Percentiles rank a stretch among this genome's conserved stretches.
Evolutionary conservation across 1,140 invertebrate genomes (phyloP).

Genomic region (Amphibalanus amphitrite): DNA sequence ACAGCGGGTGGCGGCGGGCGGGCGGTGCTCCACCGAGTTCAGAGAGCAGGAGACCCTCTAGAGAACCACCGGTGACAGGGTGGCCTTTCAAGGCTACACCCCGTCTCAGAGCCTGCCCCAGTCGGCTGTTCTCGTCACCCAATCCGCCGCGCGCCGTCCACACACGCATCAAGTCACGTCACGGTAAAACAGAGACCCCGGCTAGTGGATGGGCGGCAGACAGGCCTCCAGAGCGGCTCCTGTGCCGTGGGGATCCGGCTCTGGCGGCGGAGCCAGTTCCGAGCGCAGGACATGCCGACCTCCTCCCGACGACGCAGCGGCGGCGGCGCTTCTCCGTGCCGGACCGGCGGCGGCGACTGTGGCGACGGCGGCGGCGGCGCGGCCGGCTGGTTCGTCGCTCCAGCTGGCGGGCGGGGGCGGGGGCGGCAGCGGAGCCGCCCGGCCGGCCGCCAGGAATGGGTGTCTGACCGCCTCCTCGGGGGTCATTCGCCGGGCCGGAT

Average conservation of each 20-base stretch:
- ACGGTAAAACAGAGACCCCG: no score
- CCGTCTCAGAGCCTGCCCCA: no score
- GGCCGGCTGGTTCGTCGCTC: background rate
- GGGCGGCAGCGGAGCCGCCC: no score
- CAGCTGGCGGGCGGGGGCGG: background rate
- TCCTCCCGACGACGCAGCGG: no score
- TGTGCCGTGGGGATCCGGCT: background rate
- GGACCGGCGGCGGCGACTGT: no score
- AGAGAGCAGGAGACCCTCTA: no score
- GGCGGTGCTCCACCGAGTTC: no score
- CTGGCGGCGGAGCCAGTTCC: background rate
- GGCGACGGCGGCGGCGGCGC: no score
- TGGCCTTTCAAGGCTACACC: no score
- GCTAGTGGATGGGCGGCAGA: background rate
- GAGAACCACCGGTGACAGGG: no score
- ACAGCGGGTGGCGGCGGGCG: no score
- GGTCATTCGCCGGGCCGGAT: slow-evolving; percentile 77
- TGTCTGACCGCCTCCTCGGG: slow-evolving; percentile 59
- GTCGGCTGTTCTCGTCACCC: background rate
- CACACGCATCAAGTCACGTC: background rate
- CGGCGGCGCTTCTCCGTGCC: background rate
- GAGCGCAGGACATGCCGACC: background rate
- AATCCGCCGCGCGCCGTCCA: no score
- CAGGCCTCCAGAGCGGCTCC: background rate
- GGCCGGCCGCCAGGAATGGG: slow-evolving; percentile 3